Percentiles rank a stretch among this genome's conserved stretches.
Conservation (phyloP, 37 sponge, comb jelly and placozoan genomes). For the Dysidea cf. avara region DNA sequence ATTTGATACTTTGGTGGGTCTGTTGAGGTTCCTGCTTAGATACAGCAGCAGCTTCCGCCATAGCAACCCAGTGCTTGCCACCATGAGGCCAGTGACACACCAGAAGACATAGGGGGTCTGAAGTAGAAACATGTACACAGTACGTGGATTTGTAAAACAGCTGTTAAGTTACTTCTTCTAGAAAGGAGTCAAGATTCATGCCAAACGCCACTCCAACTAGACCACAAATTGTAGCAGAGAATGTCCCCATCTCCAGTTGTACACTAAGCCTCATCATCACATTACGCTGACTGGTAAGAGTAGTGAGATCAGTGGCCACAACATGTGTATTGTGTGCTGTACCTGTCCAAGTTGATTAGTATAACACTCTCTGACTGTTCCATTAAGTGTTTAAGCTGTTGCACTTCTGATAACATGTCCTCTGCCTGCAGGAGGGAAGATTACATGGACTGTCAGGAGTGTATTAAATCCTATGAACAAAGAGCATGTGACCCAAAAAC, state of each 20-base stretch:
- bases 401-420: conserved; percentile 40
- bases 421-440: conserved; percentile 29
- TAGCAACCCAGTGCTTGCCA: conserved; percentile 34
- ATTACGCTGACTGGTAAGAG: conserved; percentile 69
- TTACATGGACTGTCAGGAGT: too few species aligned
- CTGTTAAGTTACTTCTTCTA: conserved; percentile 44
- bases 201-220: conserved; percentile 69
- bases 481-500: too few species aligned
- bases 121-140: conserved; percentile 14
- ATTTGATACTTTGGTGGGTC: too few species aligned
- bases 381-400: conserved; percentile 44
- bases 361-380: conserved; percentile 62
- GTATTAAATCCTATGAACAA: too few species aligned
- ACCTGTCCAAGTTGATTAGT: conserved; percentile 68
- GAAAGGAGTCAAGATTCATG: conserved; percentile 68
- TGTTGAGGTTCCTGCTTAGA: too few species aligned
- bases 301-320: background rate
- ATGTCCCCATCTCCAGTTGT: conserved; percentile 68
- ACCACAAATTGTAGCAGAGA: conserved; percentile 50
- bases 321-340: too few species aligned
- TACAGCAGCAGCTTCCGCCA: conserved; percentile 45
- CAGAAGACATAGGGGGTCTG: conserved; percentile 62
- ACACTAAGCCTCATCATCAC: conserved; percentile 58
- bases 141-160: background rate
- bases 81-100: conserved; percentile 54